Evolutionary conservation across 2,113 vertebrate species (phyloP).

Genomic region (Onychorhynchus coronatus): DNA sequence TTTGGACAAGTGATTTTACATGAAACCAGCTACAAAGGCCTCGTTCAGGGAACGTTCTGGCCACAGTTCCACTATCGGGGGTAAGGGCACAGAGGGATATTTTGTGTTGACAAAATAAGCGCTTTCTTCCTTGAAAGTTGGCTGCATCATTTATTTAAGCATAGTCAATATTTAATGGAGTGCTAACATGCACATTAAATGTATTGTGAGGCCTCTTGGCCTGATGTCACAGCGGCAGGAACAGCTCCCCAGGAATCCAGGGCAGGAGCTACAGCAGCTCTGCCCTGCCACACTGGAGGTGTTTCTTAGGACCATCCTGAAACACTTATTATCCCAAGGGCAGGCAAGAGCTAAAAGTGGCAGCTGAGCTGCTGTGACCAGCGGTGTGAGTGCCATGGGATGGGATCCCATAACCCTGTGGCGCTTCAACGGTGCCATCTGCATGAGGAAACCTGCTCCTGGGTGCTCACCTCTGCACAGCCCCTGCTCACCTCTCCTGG

Average conservation of each 20-base stretch:
- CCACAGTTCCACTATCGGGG: neutral
- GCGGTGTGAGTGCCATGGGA: fast-evolving
- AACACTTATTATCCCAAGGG: neutral
- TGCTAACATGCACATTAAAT: constrained; percentile 38
- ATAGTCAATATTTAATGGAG: constrained; percentile 63
- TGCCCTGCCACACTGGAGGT: neutral
- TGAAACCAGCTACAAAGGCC: neutral
- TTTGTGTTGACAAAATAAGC: constrained; percentile 52
- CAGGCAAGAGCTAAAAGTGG: neutral
- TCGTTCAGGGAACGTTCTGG: constrained; percentile 19
- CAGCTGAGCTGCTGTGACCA: neutral
- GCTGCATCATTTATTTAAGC: constrained; percentile 56
- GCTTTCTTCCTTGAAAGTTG: constrained; percentile 55
- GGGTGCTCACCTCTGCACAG: fast-evolving
- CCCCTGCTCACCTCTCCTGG: neutral
- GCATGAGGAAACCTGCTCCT: neutral
- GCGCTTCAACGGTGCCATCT: neutral
- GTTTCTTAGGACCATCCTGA: neutral
- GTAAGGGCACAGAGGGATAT: constrained; percentile 21
- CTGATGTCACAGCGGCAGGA: neutral
- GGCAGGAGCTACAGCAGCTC: neutral
- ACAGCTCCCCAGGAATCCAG: neutral
- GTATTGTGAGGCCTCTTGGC: neutral
- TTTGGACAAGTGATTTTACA: neutral
- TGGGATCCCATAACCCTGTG: fast-evolving